Evolutionary conservation across 1,140 invertebrate genomes (phyloP).

Genomic region (Metaphire vulgaris): DNA sequence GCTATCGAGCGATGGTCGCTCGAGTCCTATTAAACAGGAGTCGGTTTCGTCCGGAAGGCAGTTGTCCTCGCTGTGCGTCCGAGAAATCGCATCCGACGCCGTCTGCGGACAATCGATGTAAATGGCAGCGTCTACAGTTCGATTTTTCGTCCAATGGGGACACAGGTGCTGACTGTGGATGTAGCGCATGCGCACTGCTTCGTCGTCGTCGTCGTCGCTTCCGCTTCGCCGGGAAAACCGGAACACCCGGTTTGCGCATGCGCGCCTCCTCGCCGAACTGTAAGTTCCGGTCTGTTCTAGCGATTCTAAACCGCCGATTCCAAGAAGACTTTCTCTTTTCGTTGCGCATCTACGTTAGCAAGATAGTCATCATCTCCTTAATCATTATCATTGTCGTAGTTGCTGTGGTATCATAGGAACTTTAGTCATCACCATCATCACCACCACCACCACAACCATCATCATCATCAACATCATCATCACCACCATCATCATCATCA

Average conservation of each 20-base stretch:
- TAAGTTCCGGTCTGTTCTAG: not conserved
- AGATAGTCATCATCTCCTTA: too few species aligned
- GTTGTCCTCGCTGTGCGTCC: too few species aligned
- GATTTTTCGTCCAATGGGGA: not conserved
- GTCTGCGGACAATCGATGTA: not conserved
- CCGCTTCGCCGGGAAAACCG: not conserved
- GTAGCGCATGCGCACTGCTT: not conserved
- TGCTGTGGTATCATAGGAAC: too few species aligned
- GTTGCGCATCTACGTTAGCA: too few species aligned
- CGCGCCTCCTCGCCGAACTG: not conserved
- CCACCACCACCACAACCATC: too few species aligned
- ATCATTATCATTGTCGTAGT: too few species aligned
- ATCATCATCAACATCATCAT: too few species aligned
- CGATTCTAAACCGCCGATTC: too few species aligned
- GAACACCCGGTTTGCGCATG: not conserved
- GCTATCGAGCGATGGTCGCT: not conserved
- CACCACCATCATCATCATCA: too few species aligned
- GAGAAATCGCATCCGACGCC: not conserved
- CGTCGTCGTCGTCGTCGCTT: not conserved
- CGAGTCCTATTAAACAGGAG: not conserved
- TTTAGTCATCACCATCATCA: too few species aligned
- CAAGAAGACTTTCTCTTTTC: too few species aligned
- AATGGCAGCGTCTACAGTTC: not conserved
- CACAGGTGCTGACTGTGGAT: not conserved
- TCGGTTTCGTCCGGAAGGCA: too few species aligned